Evolutionary conservation across 2,888 invertebrate species (phyloP).

Genomic region (Drosophila barbarae): DNA sequence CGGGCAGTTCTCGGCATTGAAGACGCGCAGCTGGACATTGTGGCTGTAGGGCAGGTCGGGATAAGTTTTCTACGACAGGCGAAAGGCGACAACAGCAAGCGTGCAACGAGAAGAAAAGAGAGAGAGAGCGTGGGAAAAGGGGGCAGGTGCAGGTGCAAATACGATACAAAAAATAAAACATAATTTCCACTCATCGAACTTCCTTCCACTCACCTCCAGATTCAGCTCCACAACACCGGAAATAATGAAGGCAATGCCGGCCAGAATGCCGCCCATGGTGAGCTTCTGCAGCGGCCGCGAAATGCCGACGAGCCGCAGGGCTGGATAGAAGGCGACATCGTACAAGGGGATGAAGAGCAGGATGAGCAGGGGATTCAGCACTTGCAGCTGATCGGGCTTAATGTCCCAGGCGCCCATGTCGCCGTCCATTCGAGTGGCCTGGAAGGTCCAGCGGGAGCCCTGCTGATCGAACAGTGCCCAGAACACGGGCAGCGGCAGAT

Average conservation of each 20-base stretch:
- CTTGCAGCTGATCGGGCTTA: constrained; percentile 97
- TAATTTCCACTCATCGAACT: neutral
- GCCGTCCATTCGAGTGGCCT: constrained; percentile 93
- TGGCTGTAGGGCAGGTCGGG: constrained; percentile 83
- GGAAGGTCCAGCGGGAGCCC: constrained; percentile 95
- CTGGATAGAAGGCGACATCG: constrained; percentile 89
- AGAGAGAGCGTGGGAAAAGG: neutral
- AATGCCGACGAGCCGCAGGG: constrained; percentile 85
- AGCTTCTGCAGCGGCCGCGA: constrained; percentile 91
- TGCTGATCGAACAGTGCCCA: constrained; percentile 97
- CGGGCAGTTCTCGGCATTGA: constrained; percentile 83
- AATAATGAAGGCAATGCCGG: constrained; percentile 90
- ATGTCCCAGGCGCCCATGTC: constrained; percentile 86
- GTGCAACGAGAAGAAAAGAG: constrained; percentile 26
- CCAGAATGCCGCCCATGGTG: constrained; percentile 91
- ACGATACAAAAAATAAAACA: constrained; percentile 1
- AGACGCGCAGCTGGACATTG: constrained; percentile 85
- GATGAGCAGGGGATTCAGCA: constrained; percentile 92
- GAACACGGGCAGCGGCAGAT: constrained; percentile 92
- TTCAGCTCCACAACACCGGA: constrained; percentile 91
- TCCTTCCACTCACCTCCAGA: constrained; percentile 82
- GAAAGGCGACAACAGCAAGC: constrained; percentile 19
- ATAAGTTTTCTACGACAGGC: constrained; percentile 83
- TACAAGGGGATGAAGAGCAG: constrained; percentile 92
- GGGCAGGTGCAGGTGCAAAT: constrained; percentile 35